Conservation (phyloP, 2,113 vertebrate species). For the Hippocampus comes region DNA sequence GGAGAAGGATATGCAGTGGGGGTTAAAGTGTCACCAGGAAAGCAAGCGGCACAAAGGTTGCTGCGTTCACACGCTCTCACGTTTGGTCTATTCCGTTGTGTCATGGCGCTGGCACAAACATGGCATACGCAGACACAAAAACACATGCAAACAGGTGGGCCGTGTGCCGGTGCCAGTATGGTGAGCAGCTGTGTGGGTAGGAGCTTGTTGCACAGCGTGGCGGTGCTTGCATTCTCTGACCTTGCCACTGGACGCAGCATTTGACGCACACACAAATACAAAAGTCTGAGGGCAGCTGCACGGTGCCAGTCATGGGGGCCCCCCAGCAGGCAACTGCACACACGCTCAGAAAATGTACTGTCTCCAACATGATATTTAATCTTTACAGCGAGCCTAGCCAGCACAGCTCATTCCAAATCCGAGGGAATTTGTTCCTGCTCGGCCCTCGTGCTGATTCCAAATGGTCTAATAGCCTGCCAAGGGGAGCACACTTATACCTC, state of each 20-base stretch:
- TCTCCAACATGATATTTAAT: slow-evolving; percentile 23
- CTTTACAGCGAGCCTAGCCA: slow-evolving; percentile 10
- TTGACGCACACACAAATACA: slow-evolving; percentile 26
- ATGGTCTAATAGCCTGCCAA: slow-evolving; percentile 16
- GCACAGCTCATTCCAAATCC: slow-evolving; percentile 15
- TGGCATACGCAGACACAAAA: slow-evolving; percentile 10
- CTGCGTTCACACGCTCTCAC: slow-evolving; percentile 48
- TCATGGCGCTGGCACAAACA: slow-evolving; percentile 17
- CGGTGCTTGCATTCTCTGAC: slow-evolving; percentile 52
- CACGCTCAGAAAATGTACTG: slow-evolving; percentile 22
- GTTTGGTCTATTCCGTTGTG: slow-evolving; percentile 35
- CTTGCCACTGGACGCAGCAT: slow-evolving; percentile 44
- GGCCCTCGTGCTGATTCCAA: slow-evolving; percentile 9
- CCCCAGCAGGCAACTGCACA: slow-evolving; percentile 39
- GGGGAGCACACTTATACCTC: slow-evolving; percentile 31
- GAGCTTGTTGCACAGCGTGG: slow-evolving; percentile 43
- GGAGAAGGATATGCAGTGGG: slow-evolving; percentile 17
- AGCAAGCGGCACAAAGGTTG: slow-evolving; percentile 33
- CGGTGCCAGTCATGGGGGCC: slow-evolving; percentile 28
- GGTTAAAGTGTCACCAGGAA: slow-evolving; percentile 30
- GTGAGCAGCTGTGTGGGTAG: slow-evolving; percentile 58
- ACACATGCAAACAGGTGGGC: slow-evolving; percentile 57
- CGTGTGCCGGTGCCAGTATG: slow-evolving; percentile 39
- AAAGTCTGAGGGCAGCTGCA: slow-evolving; percentile 58
- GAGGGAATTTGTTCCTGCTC: slow-evolving; percentile 3